Evolutionary conservation across 2,797 vertebrate genomes (phyloP), one percentile per base, ranked within the genome.

Genomic region (Girardinus metallicus): DNA sequence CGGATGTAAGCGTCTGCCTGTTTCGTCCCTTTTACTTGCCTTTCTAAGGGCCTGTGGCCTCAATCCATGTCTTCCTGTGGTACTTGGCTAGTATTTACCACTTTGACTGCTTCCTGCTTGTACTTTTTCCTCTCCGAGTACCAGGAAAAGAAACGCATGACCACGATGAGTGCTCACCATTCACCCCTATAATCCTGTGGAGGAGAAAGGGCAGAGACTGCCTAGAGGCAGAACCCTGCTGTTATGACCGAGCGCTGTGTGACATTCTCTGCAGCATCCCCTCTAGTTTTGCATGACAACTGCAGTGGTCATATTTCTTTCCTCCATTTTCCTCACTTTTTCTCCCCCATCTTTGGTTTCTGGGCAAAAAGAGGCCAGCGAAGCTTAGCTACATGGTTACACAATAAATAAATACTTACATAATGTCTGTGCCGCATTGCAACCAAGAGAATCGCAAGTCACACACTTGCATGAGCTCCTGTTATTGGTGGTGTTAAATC

Each of bases 361-460:
- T 51, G 23, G 76, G 78, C 46, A 84, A 70, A 86, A 81, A 79
- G 71, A 46, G 15, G 57, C 80, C 60, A 79, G 90, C 93, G 92
- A 92, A 87, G 87, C 87, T 86, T 85, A 75, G 93, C 93, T 18
- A 90, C 95, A 92, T 95, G 91, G 94, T 89, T 91, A 94, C 95
- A 75, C 79, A 83, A 91, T 83, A 92, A 95, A 95, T 93, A 95
- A 93, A 94, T 89, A 91, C 88, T 94, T 93, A 93, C 83, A 43
- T 87, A 90, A 55, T 64, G 82, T 86, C 92, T 85, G 36, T 81
- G 81, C 87, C 88, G 80, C 91, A 77, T 18, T 2, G 71, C 77
- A 70, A 81, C 81, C 86, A 87, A 81, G 53, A 79, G 76, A 64
- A 34, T 80, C 73, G 60, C 64, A 31, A 89, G 85, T 86, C 79